Evolutionary conservation across 2,888 invertebrate genomes (phyloP), one percentile per base, ranked within the genome.

Genomic region (Cryptocephalus moraei): DNA sequence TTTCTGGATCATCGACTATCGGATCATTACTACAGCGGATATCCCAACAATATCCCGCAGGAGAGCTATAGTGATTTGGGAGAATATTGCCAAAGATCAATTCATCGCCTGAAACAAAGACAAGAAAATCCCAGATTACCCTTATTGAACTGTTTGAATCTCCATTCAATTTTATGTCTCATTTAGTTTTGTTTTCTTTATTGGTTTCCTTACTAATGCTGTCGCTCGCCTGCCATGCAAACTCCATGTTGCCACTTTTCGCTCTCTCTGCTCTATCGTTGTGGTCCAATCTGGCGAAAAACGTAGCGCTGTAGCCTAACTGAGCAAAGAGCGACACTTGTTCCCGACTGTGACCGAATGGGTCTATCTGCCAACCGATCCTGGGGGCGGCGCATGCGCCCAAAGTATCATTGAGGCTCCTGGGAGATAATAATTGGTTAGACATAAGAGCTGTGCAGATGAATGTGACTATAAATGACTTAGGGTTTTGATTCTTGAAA

Each of bases 361-460:
- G 84, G 71, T 91, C 91, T 12, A 91, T 88, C 69, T 91, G 89
- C 90, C 90, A 90, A 91, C 82, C 88, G 0, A 86, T 77, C 45
- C 77, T 78, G 0, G 91, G 89, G 32, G 81, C 75, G 0, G 79
- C 89, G 58, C 89, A 90, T 1, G 79, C 75, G 0, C 85, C 86
- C 40, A 88, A 75, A 0, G 81, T 82, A 42, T 85, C 82, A 9
- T 52, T 43, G 8, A 52, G 11, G 33, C 39, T 45, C 9, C 50
- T 55, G 22, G n/a, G 12, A 36, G 12, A 36, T 11, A n/a, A 36
- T 6, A 36, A 36, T 4, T 6, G 22, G 22, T 22, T 22, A 22
- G n/a, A n/a, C n/a, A n/a, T n/a, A n/a, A n/a, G n/a, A n/a, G n/a
- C n/a, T n/a, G n/a, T n/a, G n/a, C n/a, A n/a, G n/a, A n/a, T n/a